Evolutionary conservation across 2,797 vertebrate species (phyloP), one percentile per base, ranked within the genome.

Genomic region (Diceros bicornis): DNA sequence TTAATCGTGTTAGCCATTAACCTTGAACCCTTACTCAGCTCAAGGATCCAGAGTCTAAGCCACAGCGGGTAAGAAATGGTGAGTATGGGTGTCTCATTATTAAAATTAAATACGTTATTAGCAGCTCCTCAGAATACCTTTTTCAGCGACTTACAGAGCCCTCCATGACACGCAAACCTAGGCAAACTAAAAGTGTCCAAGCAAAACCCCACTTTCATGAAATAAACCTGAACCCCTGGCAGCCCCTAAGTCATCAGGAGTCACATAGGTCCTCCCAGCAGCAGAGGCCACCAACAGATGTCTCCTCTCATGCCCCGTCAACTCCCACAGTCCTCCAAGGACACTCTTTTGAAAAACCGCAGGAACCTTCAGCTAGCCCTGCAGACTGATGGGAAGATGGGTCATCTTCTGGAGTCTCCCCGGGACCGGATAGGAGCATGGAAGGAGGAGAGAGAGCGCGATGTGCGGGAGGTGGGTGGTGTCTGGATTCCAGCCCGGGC

Each of bases 31-130:
- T 92, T 32, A 55, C 23, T 14, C 25, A 17, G 79, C 50, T 88
- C 87, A 72, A 78, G 9, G 83, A 96, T 93, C 27, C 88, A 14
- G 81, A 62, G 89, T 96, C 66, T 57, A 81, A 98, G 61, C 64
- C 93, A 91, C 69, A 82, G 91, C 61, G 17, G 32, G 44, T 34
- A 66, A n/a, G 59, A 93, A 95, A 97, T 92, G 57, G 91, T 82
- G 92, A 86, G 88, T 37, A 41, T 12, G 69, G 47, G 91, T 71
- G 79, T 47, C 59, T 96, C 59, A 23, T 95, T 85, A 95, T 47
- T 94, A 94, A 98, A 97, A 97, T 94, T 91, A 98, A 84, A 79
- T 52, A 62, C 4, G 37, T 79, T 81, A 90, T 91, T 92, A 96
- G 92, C n/a, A 0, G 10, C 82, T 97, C 85, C 92, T 72, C 88